A percentile compares a stretch with the other conserved stretches of the same genome.
These are phyloP conservation scores for Cosmia pyralina DNA, from an alignment of 2,888 invertebrate species.

Conservation along the genomic window DNA sequence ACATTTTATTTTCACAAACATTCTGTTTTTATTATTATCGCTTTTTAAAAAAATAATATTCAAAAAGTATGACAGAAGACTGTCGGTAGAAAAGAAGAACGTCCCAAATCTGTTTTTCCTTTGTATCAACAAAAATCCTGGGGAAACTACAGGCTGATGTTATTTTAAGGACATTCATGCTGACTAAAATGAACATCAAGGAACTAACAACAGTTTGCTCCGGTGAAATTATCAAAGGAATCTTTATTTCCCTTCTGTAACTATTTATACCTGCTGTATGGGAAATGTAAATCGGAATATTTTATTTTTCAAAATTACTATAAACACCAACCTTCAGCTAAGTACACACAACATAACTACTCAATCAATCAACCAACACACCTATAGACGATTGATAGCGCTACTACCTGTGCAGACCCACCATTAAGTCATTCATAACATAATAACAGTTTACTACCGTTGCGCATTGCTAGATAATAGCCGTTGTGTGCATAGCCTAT, in stretches of 20 bases:
- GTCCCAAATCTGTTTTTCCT: background rate
- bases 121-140: background rate
- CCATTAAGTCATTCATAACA: conserved; percentile 52
- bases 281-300: background rate
- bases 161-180: background rate
- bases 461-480: conserved; percentile 38
- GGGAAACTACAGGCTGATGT: background rate
- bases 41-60: no score
- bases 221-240: no score
- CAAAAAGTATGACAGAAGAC: no score
- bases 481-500: conserved; percentile 50
- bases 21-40: no score
- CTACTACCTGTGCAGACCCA: background rate
- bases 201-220: no score
- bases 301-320: no score
- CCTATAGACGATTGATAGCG: conserved; percentile 15
- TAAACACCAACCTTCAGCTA: conserved; percentile 1
- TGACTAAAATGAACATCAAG: no score
- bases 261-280: no score
- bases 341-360: conserved; percentile 19
- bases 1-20: no score
- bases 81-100: no score
- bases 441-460: conserved; percentile 40
- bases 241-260: no score
- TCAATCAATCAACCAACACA: conserved; percentile 23